Base-by-base conservation (phyloP, 1,140 invertebrate species). In the Trichonephila inaurata region DNA sequence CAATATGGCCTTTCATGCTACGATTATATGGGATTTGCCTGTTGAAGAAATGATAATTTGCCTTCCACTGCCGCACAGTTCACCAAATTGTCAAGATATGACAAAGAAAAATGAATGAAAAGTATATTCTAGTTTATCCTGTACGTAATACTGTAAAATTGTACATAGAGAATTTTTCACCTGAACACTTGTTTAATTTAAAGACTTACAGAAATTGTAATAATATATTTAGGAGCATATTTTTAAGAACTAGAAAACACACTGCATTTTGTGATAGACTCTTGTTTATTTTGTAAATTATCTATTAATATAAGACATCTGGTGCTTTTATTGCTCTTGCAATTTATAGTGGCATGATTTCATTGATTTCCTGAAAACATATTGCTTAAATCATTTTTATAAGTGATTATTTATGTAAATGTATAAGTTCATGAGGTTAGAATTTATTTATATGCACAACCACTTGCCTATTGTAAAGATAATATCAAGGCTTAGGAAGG, bases 1-100 rank as follows among this genome's bases (percentile, higher is more conserved):
- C 95, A 99, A 98, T 95, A 98, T 99, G 98, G 97, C 97, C 66
- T 99, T 98, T 96, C 98, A 99, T 95, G 97, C 98, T 40, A 98
- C 98, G 18, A 97, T 98, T 60, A 97, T 98, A 91, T 96, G 97
- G 95, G 98, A 98, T 96, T 98, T 98, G 96, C 97, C 98, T 60
- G 97, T 97, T 83, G 97, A 98, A 95, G 97, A 97, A 94, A 96
- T 98, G 94, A 96, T 98, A 94, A 97, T 98, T 86, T 97, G 94
- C 83, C 89, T 93, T 90, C 94, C 94, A 93, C 62, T 60, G n/a
- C 61, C 69, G 72, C 88, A 94, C 92, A 93, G 86, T 93, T 93
- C 92, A 88, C 85, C 85, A 58, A 89, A 93, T 88, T 82, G 72
- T 89, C 92, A 93, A 51, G 83, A 44, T 64, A 64, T 89, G 19